Conservation (phyloP, 2,797 vertebrate genomes). For the Lemur catta region DNA sequence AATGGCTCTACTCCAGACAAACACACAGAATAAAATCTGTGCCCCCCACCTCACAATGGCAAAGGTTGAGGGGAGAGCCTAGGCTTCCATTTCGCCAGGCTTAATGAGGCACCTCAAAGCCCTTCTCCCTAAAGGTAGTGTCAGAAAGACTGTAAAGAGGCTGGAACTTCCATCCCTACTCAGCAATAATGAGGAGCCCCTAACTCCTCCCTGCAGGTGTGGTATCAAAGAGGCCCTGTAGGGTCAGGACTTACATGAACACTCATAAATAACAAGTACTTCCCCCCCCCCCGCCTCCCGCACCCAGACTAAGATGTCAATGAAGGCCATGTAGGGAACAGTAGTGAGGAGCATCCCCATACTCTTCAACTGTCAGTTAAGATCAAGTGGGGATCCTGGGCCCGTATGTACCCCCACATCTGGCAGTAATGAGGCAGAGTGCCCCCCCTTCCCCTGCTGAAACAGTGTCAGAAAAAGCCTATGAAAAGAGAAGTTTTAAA, state of each 20-base stretch:
- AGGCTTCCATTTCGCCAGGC: neutral
- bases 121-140: no score
- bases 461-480: neutral
- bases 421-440: neutral
- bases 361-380: neutral
- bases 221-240: no score
- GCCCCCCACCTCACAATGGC: neutral
- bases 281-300: fast-evolving
- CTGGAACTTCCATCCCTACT: neutral
- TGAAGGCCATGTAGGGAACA: fast-evolving
- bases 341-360: neutral
- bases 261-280: neutral
- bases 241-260: neutral
- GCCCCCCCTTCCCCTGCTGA: neutral
- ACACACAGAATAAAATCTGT: neutral
- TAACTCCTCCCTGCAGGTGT: neutral
- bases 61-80: neutral
- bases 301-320: neutral
- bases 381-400: neutral
- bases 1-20: neutral
- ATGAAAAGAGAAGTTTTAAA: neutral
- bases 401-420: no score
- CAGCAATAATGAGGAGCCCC: neutral
- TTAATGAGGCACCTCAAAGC: neutral
- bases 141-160: neutral